Evolutionary conservation across 2,797 vertebrate genomes (phyloP).

Genomic region (Danio aesculapii): DNA sequence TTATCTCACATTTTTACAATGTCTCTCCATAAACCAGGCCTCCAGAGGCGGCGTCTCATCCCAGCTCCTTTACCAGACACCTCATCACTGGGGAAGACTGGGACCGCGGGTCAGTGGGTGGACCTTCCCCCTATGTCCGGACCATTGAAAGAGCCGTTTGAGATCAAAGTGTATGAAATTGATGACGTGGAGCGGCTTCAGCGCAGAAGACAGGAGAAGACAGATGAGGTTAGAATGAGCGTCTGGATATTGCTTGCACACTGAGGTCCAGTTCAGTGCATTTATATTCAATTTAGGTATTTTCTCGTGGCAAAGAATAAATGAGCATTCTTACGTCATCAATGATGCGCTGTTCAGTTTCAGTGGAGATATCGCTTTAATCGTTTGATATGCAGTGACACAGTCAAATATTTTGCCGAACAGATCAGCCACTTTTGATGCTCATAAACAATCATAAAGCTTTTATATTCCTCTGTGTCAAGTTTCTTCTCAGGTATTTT

Average conservation of each 20-base stretch:
- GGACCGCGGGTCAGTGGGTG: slow-evolving; percentile 92
- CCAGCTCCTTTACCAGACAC: slow-evolving; percentile 92
- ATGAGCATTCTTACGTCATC: no score
- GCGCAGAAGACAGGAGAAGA: slow-evolving; percentile 71
- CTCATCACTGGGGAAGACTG: slow-evolving; percentile 87
- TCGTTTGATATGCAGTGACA: no score
- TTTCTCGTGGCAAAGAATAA: slow-evolving; percentile 7
- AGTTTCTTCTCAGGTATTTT: no score
- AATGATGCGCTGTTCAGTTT: no score
- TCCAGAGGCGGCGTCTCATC: slow-evolving; percentile 93
- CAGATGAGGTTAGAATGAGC: slow-evolving; percentile 75
- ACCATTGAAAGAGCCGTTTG: slow-evolving; percentile 95
- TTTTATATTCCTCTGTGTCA: no score
- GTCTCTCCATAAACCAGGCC: slow-evolving; percentile 70
- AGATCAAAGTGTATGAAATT: slow-evolving; percentile 99
- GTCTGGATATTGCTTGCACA: slow-evolving; percentile 37
- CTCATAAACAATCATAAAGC: no score
- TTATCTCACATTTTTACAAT: slow-evolving; percentile 31
- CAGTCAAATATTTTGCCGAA: no score
- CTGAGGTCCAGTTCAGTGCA: not conserved
- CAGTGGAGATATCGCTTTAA: no score
- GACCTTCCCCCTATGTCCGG: slow-evolving; percentile 94
- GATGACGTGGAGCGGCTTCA: slow-evolving; percentile 97
- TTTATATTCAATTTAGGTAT: not conserved
- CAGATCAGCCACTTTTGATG: no score